Base-by-base conservation (phyloP, 2,797 vertebrate species). In the Diceros bicornis region DNA sequence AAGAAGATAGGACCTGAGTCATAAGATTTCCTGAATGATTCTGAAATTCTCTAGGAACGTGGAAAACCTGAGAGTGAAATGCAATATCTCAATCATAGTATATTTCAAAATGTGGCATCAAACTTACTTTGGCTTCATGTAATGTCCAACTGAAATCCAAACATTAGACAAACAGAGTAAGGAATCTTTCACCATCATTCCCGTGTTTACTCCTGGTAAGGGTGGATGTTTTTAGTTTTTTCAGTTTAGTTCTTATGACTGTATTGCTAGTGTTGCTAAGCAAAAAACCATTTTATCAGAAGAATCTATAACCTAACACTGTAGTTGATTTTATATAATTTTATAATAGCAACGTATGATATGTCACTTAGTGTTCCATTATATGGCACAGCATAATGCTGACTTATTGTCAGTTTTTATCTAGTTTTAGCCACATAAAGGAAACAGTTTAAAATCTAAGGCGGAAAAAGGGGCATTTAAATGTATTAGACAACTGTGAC, bases 381-480 rank as follows among this genome's bases (percentile, higher is more conserved):
- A 41, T 77, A 89, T 29, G 21, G 10, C 83, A 0, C 25, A 71
- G 37, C 18, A 93, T 86, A 95, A 97, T 62, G 87, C 97, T 89
- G 68, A 96, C 64, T 95, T 85, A 90, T 74, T 50, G 25, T 57
- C 95, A 96, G 41, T 97, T 97, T 94, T 91, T 90, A 96, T 79
- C 83, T 74, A 92, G 74, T 90, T 96, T 96, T 92, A 96, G 78
- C 18, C 66, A 29, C 89, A 69, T 32, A 79, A 94, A 86, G 13
- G 83, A 71, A 93, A 75, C 92, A 16, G 29, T 92, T 96, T 71
- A 97, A 69, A 78, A 89, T 89, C 34, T 50, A 93, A 94, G 34
- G 20, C 78, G 69, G 66, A 66, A 68, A 94, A 96, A 72, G 18
- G 55, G 47, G 0, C 7, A 95, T 47, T 96, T 94, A 59, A 78